Percentiles rank a stretch among this genome's conserved stretches.
These are phyloP conservation scores for Tapirus indicus DNA, from an alignment of 2,797 vertebrate genomes.

Conservation along the genomic window DNA sequence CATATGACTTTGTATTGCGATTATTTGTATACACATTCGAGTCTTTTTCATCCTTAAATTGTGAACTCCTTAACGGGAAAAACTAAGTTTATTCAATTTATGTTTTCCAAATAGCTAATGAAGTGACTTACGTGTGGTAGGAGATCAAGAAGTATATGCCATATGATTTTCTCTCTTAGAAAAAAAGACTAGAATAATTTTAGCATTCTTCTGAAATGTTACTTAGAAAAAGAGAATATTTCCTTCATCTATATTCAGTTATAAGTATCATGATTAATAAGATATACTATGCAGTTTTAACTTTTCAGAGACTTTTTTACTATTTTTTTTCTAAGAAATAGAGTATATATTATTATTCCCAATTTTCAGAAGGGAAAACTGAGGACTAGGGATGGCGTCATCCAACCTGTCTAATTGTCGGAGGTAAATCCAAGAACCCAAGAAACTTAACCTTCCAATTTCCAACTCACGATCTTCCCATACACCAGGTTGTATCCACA, in stretches of 20 bases:
- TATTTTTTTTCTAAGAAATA: background rate
- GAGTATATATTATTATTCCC: background rate
- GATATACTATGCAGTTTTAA: background rate
- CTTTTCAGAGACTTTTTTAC: background rate
- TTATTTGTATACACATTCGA: slow-evolving; percentile 4
- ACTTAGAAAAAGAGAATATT: background rate
- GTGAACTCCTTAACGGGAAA: background rate
- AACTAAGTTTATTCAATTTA: background rate
- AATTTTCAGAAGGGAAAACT: background rate
- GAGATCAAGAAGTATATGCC: background rate
- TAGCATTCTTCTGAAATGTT: slow-evolving; percentile 35
- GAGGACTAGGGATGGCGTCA: background rate
- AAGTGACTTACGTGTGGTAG: background rate
- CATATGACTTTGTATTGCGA: background rate
- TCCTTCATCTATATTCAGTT: background rate
- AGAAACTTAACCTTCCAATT: background rate
- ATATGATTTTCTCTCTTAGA: background rate
- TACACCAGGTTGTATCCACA: background rate
- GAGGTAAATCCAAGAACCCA: background rate
- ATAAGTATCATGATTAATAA: background rate
- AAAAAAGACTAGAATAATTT: background rate
- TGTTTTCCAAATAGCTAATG: background rate
- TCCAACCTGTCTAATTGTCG: background rate
- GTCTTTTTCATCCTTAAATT: background rate
- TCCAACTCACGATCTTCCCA: background rate